phyloP scores from a whole-genome alignment of 1,140 invertebrate species.

The Steinernema feltiae region DNA sequence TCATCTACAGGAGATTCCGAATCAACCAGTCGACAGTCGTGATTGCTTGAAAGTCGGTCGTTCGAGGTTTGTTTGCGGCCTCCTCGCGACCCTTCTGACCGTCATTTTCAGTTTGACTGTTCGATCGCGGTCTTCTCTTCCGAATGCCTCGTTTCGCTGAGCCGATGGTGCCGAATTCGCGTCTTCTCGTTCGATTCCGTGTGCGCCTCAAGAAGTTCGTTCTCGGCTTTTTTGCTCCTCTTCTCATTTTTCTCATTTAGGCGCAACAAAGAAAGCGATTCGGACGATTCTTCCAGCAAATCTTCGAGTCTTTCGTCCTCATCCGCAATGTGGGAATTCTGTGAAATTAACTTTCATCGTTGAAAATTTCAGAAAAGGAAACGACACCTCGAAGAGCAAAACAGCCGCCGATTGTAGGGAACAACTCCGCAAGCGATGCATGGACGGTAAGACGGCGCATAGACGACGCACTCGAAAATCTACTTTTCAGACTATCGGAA shows the following conservation, averaged over 20 bases:
- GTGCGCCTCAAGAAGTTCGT: constrained; percentile 5
- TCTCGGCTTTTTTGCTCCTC: not conserved
- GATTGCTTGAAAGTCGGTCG: not conserved
- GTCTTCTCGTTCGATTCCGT: not conserved
- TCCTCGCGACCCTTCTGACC: not conserved
- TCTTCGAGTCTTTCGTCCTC: no score
- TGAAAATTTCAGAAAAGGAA: no score
- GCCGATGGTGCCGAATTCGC: not conserved
- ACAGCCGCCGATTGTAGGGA: not conserved
- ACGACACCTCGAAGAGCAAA: not conserved
- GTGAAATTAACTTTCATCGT: not conserved
- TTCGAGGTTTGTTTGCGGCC: not conserved
- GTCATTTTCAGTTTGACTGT: not conserved
- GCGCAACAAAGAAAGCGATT: not conserved
- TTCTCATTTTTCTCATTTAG: not conserved
- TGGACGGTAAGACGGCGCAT: not conserved
- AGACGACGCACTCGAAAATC: not conserved
- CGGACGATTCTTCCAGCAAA: not conserved
- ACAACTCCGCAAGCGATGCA: not conserved
- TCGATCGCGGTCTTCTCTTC: not conserved
- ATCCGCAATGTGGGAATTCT: no score
- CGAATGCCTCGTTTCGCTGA: not conserved
- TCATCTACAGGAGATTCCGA: no score
- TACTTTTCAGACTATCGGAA: not conserved
- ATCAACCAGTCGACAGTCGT: not conserved